phyloP scores from a whole-genome alignment of 1,140 invertebrate species.

The Dinothrombium tinctorium region DNA sequence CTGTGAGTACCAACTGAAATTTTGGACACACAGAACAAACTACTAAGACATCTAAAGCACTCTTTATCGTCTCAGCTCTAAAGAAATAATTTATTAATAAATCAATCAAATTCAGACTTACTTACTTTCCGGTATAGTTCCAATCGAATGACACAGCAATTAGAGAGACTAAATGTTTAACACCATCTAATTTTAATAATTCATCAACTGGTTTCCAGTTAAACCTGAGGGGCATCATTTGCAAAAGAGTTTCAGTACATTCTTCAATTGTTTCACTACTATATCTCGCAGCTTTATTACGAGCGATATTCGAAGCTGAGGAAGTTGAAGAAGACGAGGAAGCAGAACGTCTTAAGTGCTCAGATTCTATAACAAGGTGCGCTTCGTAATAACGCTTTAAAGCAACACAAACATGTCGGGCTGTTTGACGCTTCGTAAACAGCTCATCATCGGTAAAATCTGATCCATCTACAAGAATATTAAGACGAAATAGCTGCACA shows the following conservation, averaged over 20 bases:
- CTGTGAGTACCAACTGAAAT: slow-evolving; percentile 53
- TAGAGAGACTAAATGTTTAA: slow-evolving; percentile 54
- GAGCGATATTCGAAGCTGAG: slow-evolving; percentile 1
- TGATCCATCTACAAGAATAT: slow-evolving; percentile 42
- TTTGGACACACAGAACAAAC: slow-evolving; percentile 71
- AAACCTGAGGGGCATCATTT: slow-evolving; percentile 43
- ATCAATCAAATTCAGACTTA: too few relatives aligned
- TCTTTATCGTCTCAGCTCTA: slow-evolving; percentile 65
- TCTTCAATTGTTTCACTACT: slow-evolving; percentile 8
- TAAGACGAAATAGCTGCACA: slow-evolving; percentile 49
- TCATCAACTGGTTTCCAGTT: slow-evolving; percentile 66
- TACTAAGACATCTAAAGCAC: slow-evolving; percentile 63
- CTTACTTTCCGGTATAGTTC: slow-evolving; percentile 67
- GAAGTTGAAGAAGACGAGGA: background rate
- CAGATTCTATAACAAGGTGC: slow-evolving; percentile 59
- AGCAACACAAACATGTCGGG: slow-evolving; percentile 69
- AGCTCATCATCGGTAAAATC: slow-evolving; percentile 47
- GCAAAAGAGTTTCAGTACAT: slow-evolving; percentile 45
- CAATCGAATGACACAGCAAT: slow-evolving; percentile 71
- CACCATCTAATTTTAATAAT: slow-evolving; percentile 54
- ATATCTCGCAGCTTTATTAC: slow-evolving; percentile 7
- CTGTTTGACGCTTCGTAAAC: slow-evolving; percentile 74
- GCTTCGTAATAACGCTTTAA: slow-evolving; percentile 76
- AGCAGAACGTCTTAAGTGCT: slow-evolving; percentile 38
- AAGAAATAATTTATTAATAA: too few relatives aligned